Evolutionary conservation across 2,113 vertebrate genomes (phyloP), one percentile per base, ranked within the genome.

Genomic region (Mus spicilegus): DNA sequence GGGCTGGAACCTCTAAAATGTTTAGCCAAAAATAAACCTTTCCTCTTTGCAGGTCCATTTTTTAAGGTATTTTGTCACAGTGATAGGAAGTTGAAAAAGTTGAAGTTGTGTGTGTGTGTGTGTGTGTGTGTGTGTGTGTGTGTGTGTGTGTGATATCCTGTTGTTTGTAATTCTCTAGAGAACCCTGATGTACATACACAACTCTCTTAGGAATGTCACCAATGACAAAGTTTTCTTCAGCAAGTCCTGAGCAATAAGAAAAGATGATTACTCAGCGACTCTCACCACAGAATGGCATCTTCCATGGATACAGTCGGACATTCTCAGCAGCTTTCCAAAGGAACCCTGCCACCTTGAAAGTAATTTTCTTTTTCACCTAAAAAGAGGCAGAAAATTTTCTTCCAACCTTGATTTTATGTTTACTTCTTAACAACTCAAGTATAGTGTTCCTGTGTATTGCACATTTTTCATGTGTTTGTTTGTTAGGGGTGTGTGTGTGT

Each of bases 291-390:
- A 77, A 67, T 39, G 69, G 0, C 26, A 46, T 36, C 17, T 54
- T 81, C 16, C 13, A 24, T 70, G 69, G 39, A 63, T 56, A 63
- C 12, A 61, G 54, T 30, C 39, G 42, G 80, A 19, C 10, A 67
- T 22, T 39, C 3, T 65, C 56, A 78, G 51, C 13, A 12, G 28
- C 42, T 67, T 36, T 70, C 95, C 30, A 61, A 54, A 95, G 24
- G n/a, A 76, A 92, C 39, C 67, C 13, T 1, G 70, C 65, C 51
- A 46, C 56, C 51, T 93, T 90, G 49, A 95, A 87, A 84, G 1
- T 7, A 16, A 42, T 85, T 93, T 28, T 91, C 67, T n/a, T 61
- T 69, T 92, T 97, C 36, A 69, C 24, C 46, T 70, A 95, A 77
- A 65, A 76, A 5, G 30, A 24, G 13, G 3, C 39, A 91, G 54